Conservation (phyloP, 2,113 vertebrate species). For the Australoheros scitulus region DNA sequence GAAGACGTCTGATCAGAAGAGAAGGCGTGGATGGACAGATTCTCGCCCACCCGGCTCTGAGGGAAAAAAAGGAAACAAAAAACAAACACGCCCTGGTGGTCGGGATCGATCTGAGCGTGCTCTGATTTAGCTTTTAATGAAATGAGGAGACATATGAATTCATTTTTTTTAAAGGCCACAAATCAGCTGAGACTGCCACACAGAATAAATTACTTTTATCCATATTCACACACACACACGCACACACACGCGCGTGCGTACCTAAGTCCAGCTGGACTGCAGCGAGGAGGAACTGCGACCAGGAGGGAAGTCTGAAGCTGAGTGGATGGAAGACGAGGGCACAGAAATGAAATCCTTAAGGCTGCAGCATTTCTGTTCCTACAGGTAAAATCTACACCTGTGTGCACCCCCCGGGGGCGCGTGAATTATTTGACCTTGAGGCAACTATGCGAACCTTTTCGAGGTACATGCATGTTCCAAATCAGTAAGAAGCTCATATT, state of each 20-base stretch:
- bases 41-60: not conserved
- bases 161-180: conserved; percentile 68
- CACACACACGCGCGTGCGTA: not conserved
- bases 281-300: not conserved
- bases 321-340: not conserved
- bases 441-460: not conserved
- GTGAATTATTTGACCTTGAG: not conserved
- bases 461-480: not conserved
- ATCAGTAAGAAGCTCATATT: too few species aligned
- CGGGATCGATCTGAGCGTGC: conserved; percentile 31
- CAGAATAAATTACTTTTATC: conserved; percentile 35
- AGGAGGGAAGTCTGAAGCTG: not conserved
- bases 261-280: not conserved
- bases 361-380: not conserved
- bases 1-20: not conserved
- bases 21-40: not conserved
- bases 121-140: conserved; percentile 68
- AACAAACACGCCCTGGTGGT: not conserved
- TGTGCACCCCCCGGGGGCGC: not conserved
- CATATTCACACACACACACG: not conserved
- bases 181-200: conserved; percentile 46
- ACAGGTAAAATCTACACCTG: not conserved
- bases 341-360: too few species aligned
- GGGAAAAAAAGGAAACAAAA: not conserved
- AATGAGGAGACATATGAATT: conserved; percentile 63